A percentile compares a stretch with the other conserved stretches of the same genome.
Evolutionary conservation across 2,888 invertebrate genomes (phyloP).

Genomic region (Ypsolopha sequella): DNA sequence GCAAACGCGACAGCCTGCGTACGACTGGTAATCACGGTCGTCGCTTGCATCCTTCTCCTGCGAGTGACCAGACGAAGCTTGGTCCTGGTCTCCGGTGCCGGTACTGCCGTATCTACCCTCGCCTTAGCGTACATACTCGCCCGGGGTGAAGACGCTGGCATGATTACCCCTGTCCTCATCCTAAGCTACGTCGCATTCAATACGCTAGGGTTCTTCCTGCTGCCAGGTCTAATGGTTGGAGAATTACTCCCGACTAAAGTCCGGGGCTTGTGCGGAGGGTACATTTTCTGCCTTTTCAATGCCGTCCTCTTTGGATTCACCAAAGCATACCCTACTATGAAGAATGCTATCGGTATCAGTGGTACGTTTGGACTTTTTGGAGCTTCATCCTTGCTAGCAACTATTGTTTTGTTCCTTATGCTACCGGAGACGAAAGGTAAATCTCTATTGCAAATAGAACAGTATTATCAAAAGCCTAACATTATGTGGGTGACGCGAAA

Average conservation of each 20-base stretch:
- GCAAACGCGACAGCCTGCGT: slow-evolving; percentile 79
- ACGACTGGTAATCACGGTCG: slow-evolving; percentile 73
- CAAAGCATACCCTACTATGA: slow-evolving; percentile 77
- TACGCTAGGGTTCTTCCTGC: slow-evolving; percentile 79
- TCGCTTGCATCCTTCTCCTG: slow-evolving; percentile 76
- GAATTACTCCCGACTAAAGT: slow-evolving; percentile 81
- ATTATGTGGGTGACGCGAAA: slow-evolving; percentile 72
- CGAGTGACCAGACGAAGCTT: slow-evolving; percentile 75
- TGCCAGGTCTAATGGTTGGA: slow-evolving; percentile 82
- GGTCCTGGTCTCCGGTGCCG: slow-evolving; percentile 75
- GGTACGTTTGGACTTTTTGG: slow-evolving; percentile 82
- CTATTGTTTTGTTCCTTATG: slow-evolving; percentile 75
- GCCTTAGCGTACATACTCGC: slow-evolving; percentile 53
- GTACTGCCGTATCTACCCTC: slow-evolving; percentile 75
- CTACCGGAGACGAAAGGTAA: slow-evolving; percentile 83
- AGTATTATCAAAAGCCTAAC: slow-evolving; percentile 79
- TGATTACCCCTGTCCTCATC: slow-evolving; percentile 47
- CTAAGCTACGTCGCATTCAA: slow-evolving; percentile 81
- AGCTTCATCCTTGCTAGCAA: slow-evolving; percentile 71
- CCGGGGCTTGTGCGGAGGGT: slow-evolving; percentile 79
- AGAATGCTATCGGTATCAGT: slow-evolving; percentile 70
- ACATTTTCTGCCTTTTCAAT: slow-evolving; percentile 80
- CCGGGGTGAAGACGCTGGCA: slow-evolving; percentile 30
- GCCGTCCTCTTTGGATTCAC: slow-evolving; percentile 76
- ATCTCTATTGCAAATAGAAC: slow-evolving; percentile 80